Percentiles rank a stretch among this genome's conserved stretches.
Conservation (phyloP, 2,888 invertebrate genomes). For the Mythimna ferrago region DNA sequence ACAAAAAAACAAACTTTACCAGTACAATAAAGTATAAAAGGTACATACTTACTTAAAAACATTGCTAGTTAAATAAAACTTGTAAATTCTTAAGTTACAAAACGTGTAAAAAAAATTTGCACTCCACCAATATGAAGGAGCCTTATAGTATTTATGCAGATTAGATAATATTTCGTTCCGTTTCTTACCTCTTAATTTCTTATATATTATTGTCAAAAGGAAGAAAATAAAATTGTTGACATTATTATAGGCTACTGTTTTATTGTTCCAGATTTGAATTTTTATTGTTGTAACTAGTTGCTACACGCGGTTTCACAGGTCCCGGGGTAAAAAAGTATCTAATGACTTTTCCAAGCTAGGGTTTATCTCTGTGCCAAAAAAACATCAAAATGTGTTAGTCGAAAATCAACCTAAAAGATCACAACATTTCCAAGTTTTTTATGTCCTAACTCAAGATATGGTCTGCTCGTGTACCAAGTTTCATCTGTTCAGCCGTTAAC, state of each 20-base stretch:
- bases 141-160: conserved; percentile 57
- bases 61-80: no score
- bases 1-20: no score
- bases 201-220: conserved; percentile 68
- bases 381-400: neutral
- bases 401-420: no score
- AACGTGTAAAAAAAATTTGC: no score
- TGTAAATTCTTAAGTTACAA: no score
- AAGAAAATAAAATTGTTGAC: conserved; percentile 70
- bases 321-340: no score
- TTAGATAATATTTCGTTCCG: conserved; percentile 70
- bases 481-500: neutral
- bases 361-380: neutral
- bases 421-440: neutral
- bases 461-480: neutral
- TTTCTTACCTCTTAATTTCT: conserved; percentile 60
- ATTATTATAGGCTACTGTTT: conserved; percentile 77
- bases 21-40: no score
- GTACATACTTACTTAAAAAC: no score
- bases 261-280: conserved; percentile 56
- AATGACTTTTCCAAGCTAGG: neutral
- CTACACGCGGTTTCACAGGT: neutral
- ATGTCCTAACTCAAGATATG: neutral
- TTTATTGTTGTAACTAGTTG: conserved; percentile 56
- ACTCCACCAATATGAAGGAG: conserved; percentile 21